Percentiles rank a stretch among this genome's conserved stretches.
Conservation (phyloP, 2,113 vertebrate genomes). For the Benitochromis conjunctus region DNA sequence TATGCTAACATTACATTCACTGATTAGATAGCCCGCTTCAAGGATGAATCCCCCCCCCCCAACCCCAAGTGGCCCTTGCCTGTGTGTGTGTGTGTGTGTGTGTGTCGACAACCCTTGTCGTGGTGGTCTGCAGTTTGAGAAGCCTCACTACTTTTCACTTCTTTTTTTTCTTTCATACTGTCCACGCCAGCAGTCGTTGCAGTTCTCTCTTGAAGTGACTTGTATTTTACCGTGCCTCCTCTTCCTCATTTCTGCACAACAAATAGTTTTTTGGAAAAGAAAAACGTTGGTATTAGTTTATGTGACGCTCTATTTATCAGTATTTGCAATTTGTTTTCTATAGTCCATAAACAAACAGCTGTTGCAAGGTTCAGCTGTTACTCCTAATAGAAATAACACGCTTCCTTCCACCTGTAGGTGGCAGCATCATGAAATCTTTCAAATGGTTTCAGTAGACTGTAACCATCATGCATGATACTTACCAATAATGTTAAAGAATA, state of each 20-base stretch:
- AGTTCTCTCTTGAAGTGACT: neutral
- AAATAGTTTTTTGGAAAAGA: fast-evolving
- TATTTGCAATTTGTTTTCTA: neutral
- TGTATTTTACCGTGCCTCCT: neutral
- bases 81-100: neutral
- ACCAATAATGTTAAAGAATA: neutral
- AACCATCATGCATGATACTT: neutral
- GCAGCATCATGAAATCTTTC: slow-evolving; percentile 36
- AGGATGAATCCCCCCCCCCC: slow-evolving; percentile 63
- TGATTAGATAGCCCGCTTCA: slow-evolving; percentile 70
- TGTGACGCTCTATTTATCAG: neutral
- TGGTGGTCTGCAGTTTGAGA: neutral
- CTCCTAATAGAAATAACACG: neutral
- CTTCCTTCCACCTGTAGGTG: slow-evolving; percentile 40
- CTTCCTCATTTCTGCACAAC: neutral
- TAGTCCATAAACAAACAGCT: neutral
- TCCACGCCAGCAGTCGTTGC: neutral
- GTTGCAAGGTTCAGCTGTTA: neutral
- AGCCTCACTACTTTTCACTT: neutral
- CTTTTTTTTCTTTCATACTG: neutral
- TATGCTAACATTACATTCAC: slow-evolving; percentile 64
- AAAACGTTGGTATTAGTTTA: neutral
- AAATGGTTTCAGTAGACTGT: neutral
- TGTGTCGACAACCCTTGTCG: neutral
- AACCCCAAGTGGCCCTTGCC: slow-evolving; percentile 45